Base-by-base conservation (phyloP, 1,140 invertebrate species). In the Leptoteleia sp. region DNA sequence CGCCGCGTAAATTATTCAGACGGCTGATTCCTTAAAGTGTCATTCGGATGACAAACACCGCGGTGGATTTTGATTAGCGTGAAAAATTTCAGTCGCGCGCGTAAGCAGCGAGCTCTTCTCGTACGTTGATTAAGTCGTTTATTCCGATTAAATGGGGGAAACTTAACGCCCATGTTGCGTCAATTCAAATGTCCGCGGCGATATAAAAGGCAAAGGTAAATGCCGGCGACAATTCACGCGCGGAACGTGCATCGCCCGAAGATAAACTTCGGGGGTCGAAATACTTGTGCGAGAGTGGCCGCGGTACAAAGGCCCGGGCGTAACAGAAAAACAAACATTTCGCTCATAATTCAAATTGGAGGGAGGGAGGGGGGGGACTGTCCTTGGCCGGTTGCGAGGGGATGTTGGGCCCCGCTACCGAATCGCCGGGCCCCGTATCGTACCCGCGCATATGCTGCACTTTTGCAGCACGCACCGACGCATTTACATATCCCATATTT, bases 401-500 rank as follows among this genome's bases (percentile, higher is more conserved):
- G 64, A 77, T 72, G 65, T 61, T n/a, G n/a, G n/a, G n/a, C n/a
- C n/a, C n/a, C 68, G 54, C 33, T 37, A 37, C n/a, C 52, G 37
- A 27, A 31, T 29, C 62, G 47, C 11, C 16, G 19, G 55, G 35
- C 43, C 77, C 62, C 77, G 45, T 81, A 65, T 59, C 68, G 37
- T 8, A 1, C 7, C 29, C 35, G 17, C 70, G 38, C 75, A 81
- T 73, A 83, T 80, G 80, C 71, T 54, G 72, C 52, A 76, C 68
- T 76, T 77, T 76, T 62, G 57, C 55, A 64, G 70, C 77, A n/a
- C n/a, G n/a, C n/a, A n/a, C n/a, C 17, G 22, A 22, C 37, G 47
- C 65, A 84, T 86, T 85, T 85, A 79, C 84, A 85, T 84, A 81
- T 37, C n/a, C 82, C 84, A 85, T 87, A 88, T 87, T 87, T 88